phyloP scores from a whole-genome alignment of 2,113 vertebrate genomes.

The Catagonus wagneri region DNA sequence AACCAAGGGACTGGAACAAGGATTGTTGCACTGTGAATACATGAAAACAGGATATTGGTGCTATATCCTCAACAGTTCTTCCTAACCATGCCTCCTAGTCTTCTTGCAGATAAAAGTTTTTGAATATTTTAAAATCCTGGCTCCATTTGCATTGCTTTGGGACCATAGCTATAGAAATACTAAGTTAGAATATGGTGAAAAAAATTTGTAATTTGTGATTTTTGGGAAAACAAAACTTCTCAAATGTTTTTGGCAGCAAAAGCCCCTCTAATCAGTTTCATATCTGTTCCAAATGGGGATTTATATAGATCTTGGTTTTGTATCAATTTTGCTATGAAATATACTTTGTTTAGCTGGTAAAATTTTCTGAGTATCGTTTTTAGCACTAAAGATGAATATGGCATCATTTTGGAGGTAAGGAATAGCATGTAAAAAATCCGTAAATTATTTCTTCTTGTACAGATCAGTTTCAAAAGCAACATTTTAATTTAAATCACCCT shows the following conservation, averaged over 20 bases:
- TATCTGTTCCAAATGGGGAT: background rate
- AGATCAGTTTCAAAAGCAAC: conserved; percentile 11
- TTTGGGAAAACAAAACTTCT: background rate
- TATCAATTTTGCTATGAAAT: conserved; percentile 34
- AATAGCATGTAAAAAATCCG: background rate
- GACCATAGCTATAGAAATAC: background rate
- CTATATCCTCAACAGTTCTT: background rate
- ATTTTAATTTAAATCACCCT: conserved; percentile 11
- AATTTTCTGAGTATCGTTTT: background rate
- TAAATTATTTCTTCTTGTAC: background rate
- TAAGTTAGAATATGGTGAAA: conserved; percentile 3
- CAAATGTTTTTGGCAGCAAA: background rate
- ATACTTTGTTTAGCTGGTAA: background rate
- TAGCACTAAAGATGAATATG: background rate
- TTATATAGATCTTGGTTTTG: background rate
- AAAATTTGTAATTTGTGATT: background rate
- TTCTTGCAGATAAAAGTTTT: background rate
- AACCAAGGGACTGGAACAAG: background rate
- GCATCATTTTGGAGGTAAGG: conserved; percentile 28
- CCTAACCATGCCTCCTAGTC: background rate
- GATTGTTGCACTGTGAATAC: background rate
- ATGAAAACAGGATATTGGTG: background rate
- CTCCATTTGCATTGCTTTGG: background rate
- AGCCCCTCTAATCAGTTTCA: background rate
- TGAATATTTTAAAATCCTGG: conserved; percentile 29